Percentiles rank a stretch among this genome's conserved stretches.
Evolutionary conservation across 2,888 invertebrate genomes (phyloP).

Genomic region (Mellilla xanthometata): DNA sequence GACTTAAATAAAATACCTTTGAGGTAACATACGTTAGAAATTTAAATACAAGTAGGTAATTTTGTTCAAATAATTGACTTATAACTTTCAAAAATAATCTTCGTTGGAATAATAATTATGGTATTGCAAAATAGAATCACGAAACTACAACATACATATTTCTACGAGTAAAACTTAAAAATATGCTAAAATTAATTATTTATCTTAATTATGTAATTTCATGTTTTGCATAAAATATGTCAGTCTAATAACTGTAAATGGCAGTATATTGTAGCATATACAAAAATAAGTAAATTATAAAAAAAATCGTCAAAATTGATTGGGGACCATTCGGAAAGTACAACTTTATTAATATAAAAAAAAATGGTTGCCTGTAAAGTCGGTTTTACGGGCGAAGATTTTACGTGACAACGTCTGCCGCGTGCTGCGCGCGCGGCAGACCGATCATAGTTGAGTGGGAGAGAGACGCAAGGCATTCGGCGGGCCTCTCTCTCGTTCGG

Average conservation of each 20-base stretch:
- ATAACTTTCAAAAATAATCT: slow-evolving; percentile 2
- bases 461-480: too few relatives aligned
- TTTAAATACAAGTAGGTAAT: slow-evolving; percentile 8
- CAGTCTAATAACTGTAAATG: slow-evolving; percentile 24
- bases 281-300: too few relatives aligned
- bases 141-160: not conserved
- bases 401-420: too few relatives aligned
- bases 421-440: too few relatives aligned
- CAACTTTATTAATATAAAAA: too few relatives aligned
- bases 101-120: slow-evolving; percentile 9
- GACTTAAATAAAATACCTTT: slow-evolving; percentile 33
- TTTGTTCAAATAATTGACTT: slow-evolving; percentile 7
- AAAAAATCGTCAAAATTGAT: too few relatives aligned
- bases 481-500: too few relatives aligned
- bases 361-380: too few relatives aligned
- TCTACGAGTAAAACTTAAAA: not conserved
- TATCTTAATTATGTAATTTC: not conserved
- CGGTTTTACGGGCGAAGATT: too few relatives aligned
- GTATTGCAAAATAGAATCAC: not conserved
- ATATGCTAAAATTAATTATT: too few relatives aligned
- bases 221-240: not conserved
- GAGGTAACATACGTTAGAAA: slow-evolving; percentile 36
- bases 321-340: too few relatives aligned
- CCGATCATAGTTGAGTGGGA: too few relatives aligned
- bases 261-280: slow-evolving; percentile 20